These are phyloP conservation scores for Oostethus manadensis DNA, from an alignment of 2,113 vertebrate species.

Conservation along the genomic window DNA sequence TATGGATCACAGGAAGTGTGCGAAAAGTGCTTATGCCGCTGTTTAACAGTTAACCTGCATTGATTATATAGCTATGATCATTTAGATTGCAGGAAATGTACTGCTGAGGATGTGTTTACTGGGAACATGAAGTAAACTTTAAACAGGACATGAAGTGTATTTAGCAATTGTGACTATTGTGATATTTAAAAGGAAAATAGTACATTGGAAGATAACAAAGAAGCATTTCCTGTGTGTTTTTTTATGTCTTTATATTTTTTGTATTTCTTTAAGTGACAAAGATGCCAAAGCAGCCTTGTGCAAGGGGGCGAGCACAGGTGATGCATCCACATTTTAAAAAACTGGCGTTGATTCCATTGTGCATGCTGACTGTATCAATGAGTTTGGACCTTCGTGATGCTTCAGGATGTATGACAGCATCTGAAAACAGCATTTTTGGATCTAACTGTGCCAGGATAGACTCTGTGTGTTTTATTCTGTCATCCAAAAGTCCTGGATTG, in stretches of 20 bases:
- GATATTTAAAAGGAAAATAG: conserved; percentile 44
- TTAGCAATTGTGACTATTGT: conserved; percentile 17
- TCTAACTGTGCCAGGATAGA: not conserved
- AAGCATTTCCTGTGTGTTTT: conserved; percentile 17
- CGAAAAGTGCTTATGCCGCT: conserved; percentile 6
- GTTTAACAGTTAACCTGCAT: conserved; percentile 8
- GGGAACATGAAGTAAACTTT: conserved; percentile 17
- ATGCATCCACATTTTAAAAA: not conserved
- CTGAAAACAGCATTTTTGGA: conserved; percentile 10
- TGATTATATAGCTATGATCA: conserved; percentile 1
- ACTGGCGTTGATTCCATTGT: conserved; percentile 22
- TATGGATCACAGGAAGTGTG: not conserved
- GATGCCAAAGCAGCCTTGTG: not conserved
- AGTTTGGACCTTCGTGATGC: conserved; percentile 27
- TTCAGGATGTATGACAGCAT: conserved; percentile 17
- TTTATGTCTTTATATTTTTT: conserved; percentile 21
- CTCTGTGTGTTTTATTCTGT: conserved; percentile 24
- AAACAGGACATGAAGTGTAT: conserved; percentile 24
- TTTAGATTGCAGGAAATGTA: not conserved
- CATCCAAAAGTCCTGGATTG: conserved; percentile 21
- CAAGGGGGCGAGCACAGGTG: not conserved
- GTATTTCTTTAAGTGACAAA: conserved; percentile 11
- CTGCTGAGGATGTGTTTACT: conserved; percentile 29
- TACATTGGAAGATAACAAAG: conserved; percentile 19
- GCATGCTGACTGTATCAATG: conserved; percentile 38